Evolutionary conservation across 2,888 invertebrate genomes (phyloP).

Genomic region (Willowsia nigromaculata): DNA sequence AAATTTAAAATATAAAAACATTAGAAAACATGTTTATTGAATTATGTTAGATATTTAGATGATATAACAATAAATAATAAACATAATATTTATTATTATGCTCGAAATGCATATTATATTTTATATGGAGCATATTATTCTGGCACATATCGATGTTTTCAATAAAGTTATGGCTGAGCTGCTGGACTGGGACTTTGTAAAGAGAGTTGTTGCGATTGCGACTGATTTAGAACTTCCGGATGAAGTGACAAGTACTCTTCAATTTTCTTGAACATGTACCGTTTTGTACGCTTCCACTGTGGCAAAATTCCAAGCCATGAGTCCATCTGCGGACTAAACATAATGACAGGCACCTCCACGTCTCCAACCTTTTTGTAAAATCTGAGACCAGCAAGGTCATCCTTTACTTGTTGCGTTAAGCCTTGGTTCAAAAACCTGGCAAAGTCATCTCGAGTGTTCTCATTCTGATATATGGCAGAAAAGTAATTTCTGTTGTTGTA

Average conservation of each 20-base stretch:
- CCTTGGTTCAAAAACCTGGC: slow-evolving; percentile 61
- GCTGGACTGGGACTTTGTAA: not conserved
- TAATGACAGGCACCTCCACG: slow-evolving; percentile 59
- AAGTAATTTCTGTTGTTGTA: slow-evolving; percentile 67
- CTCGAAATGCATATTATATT: not conserved
- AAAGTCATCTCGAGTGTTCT: slow-evolving; percentile 55
- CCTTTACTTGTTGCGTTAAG: slow-evolving; percentile 61
- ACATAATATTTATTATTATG: not conserved
- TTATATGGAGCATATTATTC: not conserved
- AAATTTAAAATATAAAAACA: not conserved
- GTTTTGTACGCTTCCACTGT: slow-evolving; percentile 70
- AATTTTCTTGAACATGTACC: slow-evolving; percentile 69
- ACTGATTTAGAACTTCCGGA: slow-evolving; percentile 56
- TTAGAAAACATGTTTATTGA: too few species aligned
- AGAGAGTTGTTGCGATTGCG: too few species aligned
- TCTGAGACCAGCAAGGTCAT: slow-evolving; percentile 64
- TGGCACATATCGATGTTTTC: not conserved
- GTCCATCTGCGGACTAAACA: slow-evolving; percentile 70
- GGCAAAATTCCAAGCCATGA: slow-evolving; percentile 70
- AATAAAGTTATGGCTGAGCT: not conserved
- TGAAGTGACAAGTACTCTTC: slow-evolving; percentile 62
- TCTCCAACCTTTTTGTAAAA: slow-evolving; percentile 61
- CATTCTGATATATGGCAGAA: slow-evolving; percentile 69
- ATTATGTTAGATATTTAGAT: too few species aligned
- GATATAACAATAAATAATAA: not conserved